phyloP scores from a whole-genome alignment of 1,140 invertebrate species.

The Stegodyphus dumicola region DNA sequence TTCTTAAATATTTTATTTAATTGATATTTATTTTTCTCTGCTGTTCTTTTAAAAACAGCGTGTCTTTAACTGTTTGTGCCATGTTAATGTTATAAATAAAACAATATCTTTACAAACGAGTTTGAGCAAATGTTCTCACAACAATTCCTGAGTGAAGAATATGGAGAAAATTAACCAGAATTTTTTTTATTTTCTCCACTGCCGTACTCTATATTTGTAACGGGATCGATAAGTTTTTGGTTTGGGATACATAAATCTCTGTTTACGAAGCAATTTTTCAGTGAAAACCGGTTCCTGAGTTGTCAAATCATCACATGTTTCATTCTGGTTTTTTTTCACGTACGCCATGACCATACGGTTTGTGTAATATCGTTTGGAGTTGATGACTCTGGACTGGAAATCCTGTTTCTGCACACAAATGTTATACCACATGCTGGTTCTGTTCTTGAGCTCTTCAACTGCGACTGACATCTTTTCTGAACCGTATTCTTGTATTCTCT shows the following conservation, averaged over 20 bases:
- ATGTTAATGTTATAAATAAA: no score
- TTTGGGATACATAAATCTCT: conserved; percentile 41
- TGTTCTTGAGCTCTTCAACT: conserved; percentile 51
- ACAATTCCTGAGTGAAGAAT: no score
- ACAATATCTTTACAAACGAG: no score
- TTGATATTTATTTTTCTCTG: no score
- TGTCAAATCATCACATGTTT: conserved; percentile 41
- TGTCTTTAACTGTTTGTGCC: no score
- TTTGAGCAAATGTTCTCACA: no score
- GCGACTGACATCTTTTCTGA: conserved; percentile 64
- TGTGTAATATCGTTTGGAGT: conserved; percentile 35
- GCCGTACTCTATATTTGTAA: conserved; percentile 24
- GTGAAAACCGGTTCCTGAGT: conserved; percentile 40
- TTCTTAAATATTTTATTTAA: no score
- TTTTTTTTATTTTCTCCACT: conserved; percentile 8
- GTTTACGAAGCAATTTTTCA: conserved; percentile 30
- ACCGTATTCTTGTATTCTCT: conserved; percentile 65
- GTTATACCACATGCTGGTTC: conserved; percentile 60
- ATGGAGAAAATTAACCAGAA: neutral
- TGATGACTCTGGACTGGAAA: conserved; percentile 34
- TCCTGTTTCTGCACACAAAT: conserved; percentile 62
- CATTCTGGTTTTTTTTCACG: conserved; percentile 39
- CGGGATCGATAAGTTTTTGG: conserved; percentile 36
- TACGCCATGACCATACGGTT: conserved; percentile 50
- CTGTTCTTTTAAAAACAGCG: no score